Base-by-base conservation (phyloP, 2,113 vertebrate genomes). In the Hippocampus guttulatus region DNA sequence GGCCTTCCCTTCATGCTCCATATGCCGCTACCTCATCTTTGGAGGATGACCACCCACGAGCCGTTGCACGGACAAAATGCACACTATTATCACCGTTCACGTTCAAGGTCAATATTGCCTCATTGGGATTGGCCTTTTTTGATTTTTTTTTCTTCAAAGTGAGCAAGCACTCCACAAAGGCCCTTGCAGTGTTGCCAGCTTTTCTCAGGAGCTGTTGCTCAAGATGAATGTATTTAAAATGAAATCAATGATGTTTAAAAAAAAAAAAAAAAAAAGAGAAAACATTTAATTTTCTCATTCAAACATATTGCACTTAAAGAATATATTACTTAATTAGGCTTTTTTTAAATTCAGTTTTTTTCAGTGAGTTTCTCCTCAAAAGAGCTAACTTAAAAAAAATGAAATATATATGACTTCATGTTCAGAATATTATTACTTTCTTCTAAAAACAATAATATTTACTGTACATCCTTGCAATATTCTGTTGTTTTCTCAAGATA, bases 1-100 rank as follows among this genome's bases (percentile, higher is more conserved):
- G 75, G 76, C 82, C 76, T 90, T 89, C 81, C 80, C 88, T 92
- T 92, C 91, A 93, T 90, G 91, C 86, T 92, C 88, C 81, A 83
- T 90, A 90, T 92, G 87, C 85, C 81, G 71, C 80, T 74, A 83
- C 75, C 75, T 87, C 23, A 5, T 58, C 88, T 85, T 82, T 68
- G 74, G 87, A 86, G 88, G 82, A 81, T 63, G 69, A 80, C 69
- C 63, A 80, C 86, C 80, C 86, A 78, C 66, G 67, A 43, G 75
- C 66, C 69, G 75, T 64, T 74, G 71, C 64, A 74, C 79, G 81
- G 79, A 64, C 75, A 57, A 75, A 70, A 70, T 69, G 75, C 73
- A 83, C 70, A 75, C 75, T 82, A 70, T 45, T 75, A 74, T 58
- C 27, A 47, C 16, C 0, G 14, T 55, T 52, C 12, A 27, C 70